Percentiles rank a stretch among this genome's conserved stretches.
Conservation (phyloP, 2,888 invertebrate genomes). For the Drosophila pseudotalamancana region DNA sequence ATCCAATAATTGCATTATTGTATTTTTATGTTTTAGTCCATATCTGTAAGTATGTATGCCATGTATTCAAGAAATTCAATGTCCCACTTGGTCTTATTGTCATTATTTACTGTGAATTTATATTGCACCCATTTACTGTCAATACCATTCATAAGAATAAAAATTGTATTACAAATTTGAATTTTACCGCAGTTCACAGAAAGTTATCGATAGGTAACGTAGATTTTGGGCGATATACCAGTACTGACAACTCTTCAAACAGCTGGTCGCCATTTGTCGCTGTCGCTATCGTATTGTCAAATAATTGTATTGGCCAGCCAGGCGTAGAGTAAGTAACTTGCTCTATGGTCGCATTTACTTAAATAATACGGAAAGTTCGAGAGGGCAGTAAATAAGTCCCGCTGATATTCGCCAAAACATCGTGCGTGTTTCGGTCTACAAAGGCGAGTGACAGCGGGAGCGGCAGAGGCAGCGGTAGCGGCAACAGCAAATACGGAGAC, state of each 20-base stretch:
- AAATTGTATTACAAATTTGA: slow-evolving; percentile 87
- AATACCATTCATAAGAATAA: slow-evolving; percentile 85
- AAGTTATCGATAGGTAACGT: slow-evolving; percentile 3
- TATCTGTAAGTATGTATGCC: slow-evolving; percentile 20
- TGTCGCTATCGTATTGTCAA: slow-evolving; percentile 15
- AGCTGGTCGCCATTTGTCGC: slow-evolving; percentile 26
- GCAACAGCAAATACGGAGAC: not conserved
- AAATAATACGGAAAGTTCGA: slow-evolving; percentile 22
- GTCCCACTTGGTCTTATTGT: slow-evolving; percentile 9
- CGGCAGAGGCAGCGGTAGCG: not conserved
- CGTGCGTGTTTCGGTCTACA: slow-evolving; percentile 16
- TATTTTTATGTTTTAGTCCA: slow-evolving; percentile 37
- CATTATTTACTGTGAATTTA: not conserved
- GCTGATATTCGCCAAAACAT: slow-evolving; percentile 43
- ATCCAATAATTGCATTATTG: slow-evolving; percentile 7
- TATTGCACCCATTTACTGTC: not conserved
- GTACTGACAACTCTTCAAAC: slow-evolving; percentile 14
- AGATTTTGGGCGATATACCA: not conserved
- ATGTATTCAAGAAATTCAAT: slow-evolving; percentile 12
- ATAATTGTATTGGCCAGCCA: slow-evolving; percentile 19
- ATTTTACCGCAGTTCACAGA: not conserved
- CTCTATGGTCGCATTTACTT: slow-evolving; percentile 27
- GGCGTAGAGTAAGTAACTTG: slow-evolving; percentile 21
- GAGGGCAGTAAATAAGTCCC: slow-evolving; percentile 27
- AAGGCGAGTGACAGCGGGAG: slow-evolving; percentile 32